Evolutionary conservation across 1,140 invertebrate species (phyloP).

Genomic region (Formica selysi): DNA sequence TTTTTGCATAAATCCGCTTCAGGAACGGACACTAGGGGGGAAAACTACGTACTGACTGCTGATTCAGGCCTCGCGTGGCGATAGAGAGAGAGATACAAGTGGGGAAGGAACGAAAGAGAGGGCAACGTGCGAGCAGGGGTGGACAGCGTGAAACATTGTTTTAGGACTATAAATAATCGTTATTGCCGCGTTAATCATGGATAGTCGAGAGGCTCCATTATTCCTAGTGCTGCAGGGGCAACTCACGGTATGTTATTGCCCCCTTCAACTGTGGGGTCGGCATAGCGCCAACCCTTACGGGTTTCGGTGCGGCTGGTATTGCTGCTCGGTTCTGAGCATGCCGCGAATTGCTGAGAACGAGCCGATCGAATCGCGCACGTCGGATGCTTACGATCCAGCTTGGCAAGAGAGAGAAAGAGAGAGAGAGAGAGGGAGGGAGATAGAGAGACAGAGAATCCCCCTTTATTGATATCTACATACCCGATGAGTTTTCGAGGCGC

Average conservation of each 20-base stretch:
- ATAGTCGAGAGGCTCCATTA: constrained; percentile 82
- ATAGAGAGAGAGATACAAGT: neutral
- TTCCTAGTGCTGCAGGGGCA: constrained; percentile 77
- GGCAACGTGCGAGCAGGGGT: constrained; percentile 59
- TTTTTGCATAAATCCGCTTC: constrained; percentile 75
- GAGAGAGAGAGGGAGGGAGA: neutral
- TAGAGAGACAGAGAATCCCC: constrained; percentile 69
- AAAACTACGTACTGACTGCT: constrained; percentile 70
- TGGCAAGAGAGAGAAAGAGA: neutral
- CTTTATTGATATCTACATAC: constrained; percentile 83
- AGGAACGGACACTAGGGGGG: constrained; percentile 3
- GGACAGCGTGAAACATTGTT: constrained; percentile 84
- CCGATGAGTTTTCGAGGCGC: constrained; percentile 77
- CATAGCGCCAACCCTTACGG: constrained; percentile 78
- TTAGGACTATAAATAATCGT: constrained; percentile 84
- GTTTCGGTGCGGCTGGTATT: constrained; percentile 74
- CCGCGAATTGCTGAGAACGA: constrained; percentile 82
- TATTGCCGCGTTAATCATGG: constrained; percentile 84
- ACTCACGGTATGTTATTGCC: constrained; percentile 81
- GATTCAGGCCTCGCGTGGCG: constrained; percentile 72
- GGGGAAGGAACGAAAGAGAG: constrained; percentile 22
- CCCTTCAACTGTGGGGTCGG: constrained; percentile 76
- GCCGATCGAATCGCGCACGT: constrained; percentile 76
- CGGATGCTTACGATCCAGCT: constrained; percentile 76
- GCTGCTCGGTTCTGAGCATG: constrained; percentile 77